Evolutionary conservation across 2,113 vertebrate species (phyloP).

Genomic region (Callithrix jacchus): DNA sequence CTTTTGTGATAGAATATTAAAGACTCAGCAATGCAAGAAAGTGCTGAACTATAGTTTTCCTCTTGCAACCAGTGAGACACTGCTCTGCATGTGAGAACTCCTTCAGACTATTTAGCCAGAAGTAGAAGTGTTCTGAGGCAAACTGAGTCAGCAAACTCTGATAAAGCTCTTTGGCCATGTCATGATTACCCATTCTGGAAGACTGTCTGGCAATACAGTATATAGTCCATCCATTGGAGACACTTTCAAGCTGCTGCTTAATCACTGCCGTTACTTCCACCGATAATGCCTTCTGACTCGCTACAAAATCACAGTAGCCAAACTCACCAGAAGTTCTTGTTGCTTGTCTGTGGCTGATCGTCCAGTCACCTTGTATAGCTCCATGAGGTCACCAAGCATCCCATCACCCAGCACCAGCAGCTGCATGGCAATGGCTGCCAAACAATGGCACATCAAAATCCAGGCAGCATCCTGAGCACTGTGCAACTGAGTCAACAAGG

Average conservation of each 20-base stretch:
- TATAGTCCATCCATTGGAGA: slow-evolving; percentile 97
- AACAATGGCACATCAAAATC: slow-evolving; percentile 94
- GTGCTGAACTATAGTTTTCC: slow-evolving; percentile 91
- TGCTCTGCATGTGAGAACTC: slow-evolving; percentile 97
- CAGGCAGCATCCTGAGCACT: slow-evolving; percentile 90
- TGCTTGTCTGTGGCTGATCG: slow-evolving; percentile 92
- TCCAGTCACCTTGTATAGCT: slow-evolving; percentile 93
- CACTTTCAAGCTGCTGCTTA: slow-evolving; percentile 95
- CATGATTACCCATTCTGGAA: slow-evolving; percentile 98
- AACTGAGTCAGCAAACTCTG: slow-evolving; percentile 96
- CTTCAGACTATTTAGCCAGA: slow-evolving; percentile 98
- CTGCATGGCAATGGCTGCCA: slow-evolving; percentile 96
- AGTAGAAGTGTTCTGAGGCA: slow-evolving; percentile 98
- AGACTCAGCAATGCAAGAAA: slow-evolving; percentile 94
- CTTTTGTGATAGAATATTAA: slow-evolving; percentile 97
- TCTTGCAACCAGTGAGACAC: slow-evolving; percentile 92
- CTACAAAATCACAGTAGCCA: slow-evolving; percentile 98
- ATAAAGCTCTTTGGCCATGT: slow-evolving; percentile 96
- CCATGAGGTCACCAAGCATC: slow-evolving; percentile 95
- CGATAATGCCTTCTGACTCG: slow-evolving; percentile 95
- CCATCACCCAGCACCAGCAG: slow-evolving; percentile 94
- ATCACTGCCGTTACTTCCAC: slow-evolving; percentile 94
- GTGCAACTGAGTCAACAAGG: slow-evolving; percentile 93
- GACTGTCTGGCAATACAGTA: slow-evolving; percentile 97
- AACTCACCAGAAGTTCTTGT: slow-evolving; percentile 96